These are phyloP conservation scores for Todiramphus saurophagus DNA, from an alignment of 2,113 vertebrate species.

Conservation along the genomic window DNA sequence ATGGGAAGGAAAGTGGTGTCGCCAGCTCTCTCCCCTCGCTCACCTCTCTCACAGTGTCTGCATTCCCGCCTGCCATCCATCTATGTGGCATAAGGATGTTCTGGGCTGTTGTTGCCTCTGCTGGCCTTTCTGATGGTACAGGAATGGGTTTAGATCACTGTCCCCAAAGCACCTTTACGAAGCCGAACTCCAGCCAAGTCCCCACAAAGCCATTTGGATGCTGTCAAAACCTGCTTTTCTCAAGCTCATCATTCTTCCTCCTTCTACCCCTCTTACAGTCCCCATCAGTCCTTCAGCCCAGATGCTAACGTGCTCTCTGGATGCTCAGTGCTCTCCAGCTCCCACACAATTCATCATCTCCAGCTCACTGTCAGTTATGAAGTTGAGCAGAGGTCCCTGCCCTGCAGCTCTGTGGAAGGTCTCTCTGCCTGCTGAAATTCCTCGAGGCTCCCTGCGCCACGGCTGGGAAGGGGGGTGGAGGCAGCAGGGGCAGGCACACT, in stretches of 20 bases:
- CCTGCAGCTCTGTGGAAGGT: background rate
- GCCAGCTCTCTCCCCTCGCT: background rate
- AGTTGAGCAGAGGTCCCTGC: background rate
- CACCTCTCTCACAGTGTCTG: background rate
- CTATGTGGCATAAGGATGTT: background rate
- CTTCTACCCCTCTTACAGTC: background rate
- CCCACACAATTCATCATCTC: background rate
- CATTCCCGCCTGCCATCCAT: background rate
- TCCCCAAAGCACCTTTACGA: background rate
- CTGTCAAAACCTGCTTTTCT: background rate
- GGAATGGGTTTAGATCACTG: background rate
- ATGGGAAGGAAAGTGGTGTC: background rate
- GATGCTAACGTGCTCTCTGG: background rate
- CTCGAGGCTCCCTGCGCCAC: background rate
- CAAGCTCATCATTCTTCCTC: background rate
- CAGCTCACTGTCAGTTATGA: background rate
- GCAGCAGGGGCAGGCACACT: accelerated
- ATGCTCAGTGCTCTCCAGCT: background rate
- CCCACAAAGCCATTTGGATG: background rate
- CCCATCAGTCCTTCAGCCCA: background rate
- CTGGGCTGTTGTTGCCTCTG: background rate
- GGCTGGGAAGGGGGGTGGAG: background rate
- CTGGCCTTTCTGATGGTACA: background rate
- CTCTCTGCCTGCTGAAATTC: background rate
- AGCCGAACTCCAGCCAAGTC: background rate